Base-by-base conservation (phyloP, 2,797 vertebrate species). In the Falco columbarius region DNA sequence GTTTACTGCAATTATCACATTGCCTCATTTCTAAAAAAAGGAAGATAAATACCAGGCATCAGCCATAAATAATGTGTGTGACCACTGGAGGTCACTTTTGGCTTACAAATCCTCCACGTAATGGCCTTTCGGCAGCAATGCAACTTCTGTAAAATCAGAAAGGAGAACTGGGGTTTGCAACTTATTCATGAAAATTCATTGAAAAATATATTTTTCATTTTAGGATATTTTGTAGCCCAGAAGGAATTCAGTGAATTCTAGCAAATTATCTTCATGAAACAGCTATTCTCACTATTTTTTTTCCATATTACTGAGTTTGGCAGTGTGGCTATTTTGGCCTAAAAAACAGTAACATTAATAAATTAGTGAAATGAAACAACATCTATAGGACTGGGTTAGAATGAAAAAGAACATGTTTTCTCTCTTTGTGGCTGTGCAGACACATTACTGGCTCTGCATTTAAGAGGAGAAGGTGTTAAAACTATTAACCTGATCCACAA, bases 31-130 rank as follows among this genome's bases (percentile, higher is more conserved):
- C 65, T 92, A 54, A 52, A n/a, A 86, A 44, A 14, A 12, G 17
- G 11, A 71, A 81, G 52, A 59, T 17, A 51, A 86, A 56, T 46
- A 34, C 26, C n/a, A 55, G 40, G 6, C 38, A 10, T 71, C 63
- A 82, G 24, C 65, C 74, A 63, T 81, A 72, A 88, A 49, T 81
- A 85, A 90, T 17, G 9, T 49, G 24, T 71, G 29, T 54, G 63
- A 58, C 96, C 97, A 90, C 96, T 95, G 91, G 97, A 77, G 92
- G 96, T 94, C 97, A 88, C 96, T 90, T 97, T 84, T 86, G 82
- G 36, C 61, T 92, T 52, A 95, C 63, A 95, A 95, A 88, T 95
- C n/a, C 27, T 51, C 44, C 26, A 15, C 44, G 70, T 2, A 16
- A 14, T 49, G 42, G 38, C 7, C n/a, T 70, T 84, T 73, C 52